Base-by-base conservation (phyloP, 2,888 invertebrate species). In the Coenonympha glycerion region DNA sequence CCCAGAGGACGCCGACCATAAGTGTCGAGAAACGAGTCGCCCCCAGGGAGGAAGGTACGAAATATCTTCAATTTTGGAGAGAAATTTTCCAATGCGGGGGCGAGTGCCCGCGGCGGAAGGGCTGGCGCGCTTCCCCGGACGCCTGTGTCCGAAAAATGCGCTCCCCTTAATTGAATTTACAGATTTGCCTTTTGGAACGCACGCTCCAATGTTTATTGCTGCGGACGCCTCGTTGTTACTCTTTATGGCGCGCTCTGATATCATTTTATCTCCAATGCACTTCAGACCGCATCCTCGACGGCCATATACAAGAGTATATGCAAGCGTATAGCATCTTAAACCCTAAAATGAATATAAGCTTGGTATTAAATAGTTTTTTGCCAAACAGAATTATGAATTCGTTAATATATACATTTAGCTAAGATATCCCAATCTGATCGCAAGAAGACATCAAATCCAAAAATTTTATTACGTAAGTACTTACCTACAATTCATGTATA, bases 31-130 rank as follows among this genome's bases (percentile, higher is more conserved):
- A 82, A 81, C 83, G 84, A 81, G 81, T 83, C 79, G 81, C 80
- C 85, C 85, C 80, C 75, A 68, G 84, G 86, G 85, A 82, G 84
- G 66, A 77, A 79, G 77, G 81, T 79, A 79, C 79, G 77, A 80
- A 83, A 85, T 85, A 85, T 87, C 86, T 87, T 86, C 86, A 86
- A 86, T 86, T 86, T 87, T 85, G 79, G 85, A 84, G 86, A 85
- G 84, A 84, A 84, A 85, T 83, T 85, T 86, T 85, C 86, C 84
- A 84, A 83, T 82, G 86, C 77, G 82, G 79, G 81, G 82, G 81
- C 77, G 80, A 76, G 62, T 66, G 81, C 83, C 82, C 73, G 80
- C 80, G 82, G 81, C 83, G 78, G 79, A 82, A 81, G 82, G 83
- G 83, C 80, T 79, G 78, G 70, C 73, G 69, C 71, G 73, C 70